Percentiles rank a stretch among this genome's conserved stretches.
Conservation (phyloP, 1,140 invertebrate species). For the Zaprionus camerounensis region DNA sequence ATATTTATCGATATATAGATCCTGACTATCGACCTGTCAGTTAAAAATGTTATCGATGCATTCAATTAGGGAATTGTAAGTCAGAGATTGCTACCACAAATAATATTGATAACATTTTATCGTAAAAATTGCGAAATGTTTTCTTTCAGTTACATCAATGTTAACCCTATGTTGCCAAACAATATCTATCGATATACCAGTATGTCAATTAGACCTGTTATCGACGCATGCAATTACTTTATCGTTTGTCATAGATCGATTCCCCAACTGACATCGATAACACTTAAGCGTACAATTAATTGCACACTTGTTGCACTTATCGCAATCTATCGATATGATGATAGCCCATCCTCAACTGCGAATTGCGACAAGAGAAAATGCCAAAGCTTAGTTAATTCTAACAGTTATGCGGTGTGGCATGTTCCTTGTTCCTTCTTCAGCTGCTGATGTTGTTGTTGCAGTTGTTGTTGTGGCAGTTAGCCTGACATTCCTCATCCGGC, state of each 20-base stretch:
- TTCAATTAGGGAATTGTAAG: not conserved
- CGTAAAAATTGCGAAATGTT: too few relatives aligned
- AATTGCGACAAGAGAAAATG: constrained; percentile 25
- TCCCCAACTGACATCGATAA: not conserved
- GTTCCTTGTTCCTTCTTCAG: constrained; percentile 42
- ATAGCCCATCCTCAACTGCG: not conserved
- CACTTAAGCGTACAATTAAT: not conserved
- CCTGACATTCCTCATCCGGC: constrained; percentile 66
- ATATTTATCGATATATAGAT: too few relatives aligned
- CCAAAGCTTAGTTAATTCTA: constrained; percentile 2
- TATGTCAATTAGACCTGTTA: too few relatives aligned
- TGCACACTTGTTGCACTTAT: not conserved
- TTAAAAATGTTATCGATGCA: not conserved
- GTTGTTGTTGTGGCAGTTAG: constrained; percentile 11
- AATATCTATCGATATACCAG: too few relatives aligned
- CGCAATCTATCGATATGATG: constrained; percentile 10
- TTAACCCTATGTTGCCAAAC: too few relatives aligned
- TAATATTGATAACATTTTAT: not conserved
- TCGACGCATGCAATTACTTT: not conserved
- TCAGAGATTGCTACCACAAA: not conserved
- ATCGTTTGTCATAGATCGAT: not conserved
- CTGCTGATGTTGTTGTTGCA: constrained; percentile 25
- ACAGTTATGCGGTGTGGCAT: constrained; percentile 38
- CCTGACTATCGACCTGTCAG: not conserved
- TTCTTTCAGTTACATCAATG: too few relatives aligned